Evolutionary conservation across 2,888 invertebrate species (phyloP).

Genomic region (Eupithecia pulchellata): DNA sequence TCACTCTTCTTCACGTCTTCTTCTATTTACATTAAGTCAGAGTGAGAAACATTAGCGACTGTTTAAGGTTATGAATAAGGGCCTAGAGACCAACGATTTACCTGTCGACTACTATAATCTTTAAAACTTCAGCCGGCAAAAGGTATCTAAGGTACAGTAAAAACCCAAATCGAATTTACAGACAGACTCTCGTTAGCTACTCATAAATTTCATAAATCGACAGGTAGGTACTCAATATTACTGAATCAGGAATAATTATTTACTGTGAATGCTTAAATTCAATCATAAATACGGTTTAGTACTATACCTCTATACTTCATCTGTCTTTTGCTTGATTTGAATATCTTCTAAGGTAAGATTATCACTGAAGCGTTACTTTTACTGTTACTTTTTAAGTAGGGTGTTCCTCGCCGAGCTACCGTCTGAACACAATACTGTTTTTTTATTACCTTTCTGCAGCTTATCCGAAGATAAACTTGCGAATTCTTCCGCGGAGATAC

Average conservation of each 20-base stretch:
- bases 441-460: too few species aligned
- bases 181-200: background rate
- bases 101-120: too few species aligned
- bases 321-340: conserved; percentile 33
- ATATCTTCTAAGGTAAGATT: conserved; percentile 26
- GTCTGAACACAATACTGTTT: too few species aligned
- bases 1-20: too few species aligned
- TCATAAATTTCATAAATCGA: background rate
- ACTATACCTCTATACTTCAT: conserved; percentile 32
- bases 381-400: too few species aligned
- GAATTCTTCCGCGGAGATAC: too few species aligned
- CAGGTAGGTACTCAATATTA: background rate
- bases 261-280: conserved; percentile 11
- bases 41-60: too few species aligned
- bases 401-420: too few species aligned
- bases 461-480: too few species aligned
- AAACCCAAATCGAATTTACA: background rate
- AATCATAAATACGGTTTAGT: conserved; percentile 34
- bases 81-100: too few species aligned
- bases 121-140: background rate
- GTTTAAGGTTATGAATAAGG: too few species aligned
- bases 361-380: conserved; percentile 10
- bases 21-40: too few species aligned
- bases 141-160: background rate
- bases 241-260: background rate